A percentile compares a stretch with the other conserved stretches of the same genome.
Conservation (phyloP, 2,888 invertebrate species). For the Melanotus villosus region DNA sequence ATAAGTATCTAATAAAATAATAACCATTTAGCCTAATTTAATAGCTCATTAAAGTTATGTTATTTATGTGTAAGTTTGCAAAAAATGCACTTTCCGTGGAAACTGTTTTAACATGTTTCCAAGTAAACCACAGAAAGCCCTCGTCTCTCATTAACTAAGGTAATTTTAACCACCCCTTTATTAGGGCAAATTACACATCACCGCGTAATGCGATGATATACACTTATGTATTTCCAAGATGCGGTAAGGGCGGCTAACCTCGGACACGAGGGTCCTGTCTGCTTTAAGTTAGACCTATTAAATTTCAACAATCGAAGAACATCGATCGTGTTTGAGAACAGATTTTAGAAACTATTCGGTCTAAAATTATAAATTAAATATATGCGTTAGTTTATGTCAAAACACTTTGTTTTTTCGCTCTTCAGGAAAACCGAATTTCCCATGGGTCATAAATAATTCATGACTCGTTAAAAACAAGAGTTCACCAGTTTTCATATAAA, state of each 20-base stretch:
- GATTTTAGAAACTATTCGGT: not conserved
- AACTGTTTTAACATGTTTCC: too few relatives aligned
- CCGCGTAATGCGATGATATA: conserved; percentile 29
- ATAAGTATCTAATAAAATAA: too few relatives aligned
- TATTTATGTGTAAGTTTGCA: too few relatives aligned
- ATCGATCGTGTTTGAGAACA: not conserved
- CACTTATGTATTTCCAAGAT: conserved; percentile 21
- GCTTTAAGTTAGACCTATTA: not conserved
- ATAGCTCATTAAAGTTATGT: too few relatives aligned
- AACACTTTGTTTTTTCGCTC: conserved; percentile 24
- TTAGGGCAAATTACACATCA: conserved; percentile 29
- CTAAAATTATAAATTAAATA: conserved; percentile 16
- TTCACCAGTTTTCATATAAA: conserved; percentile 49
- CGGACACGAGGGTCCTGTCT: not conserved
- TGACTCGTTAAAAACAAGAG: conserved; percentile 53
- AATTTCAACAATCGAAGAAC: not conserved
- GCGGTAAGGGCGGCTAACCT: conserved; percentile 4
- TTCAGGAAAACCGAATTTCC: conserved; percentile 59
- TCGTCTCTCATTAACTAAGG: conserved; percentile 24
- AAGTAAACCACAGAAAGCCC: conserved; percentile 6
- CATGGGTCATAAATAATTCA: conserved; percentile 62
- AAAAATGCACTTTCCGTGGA: too few relatives aligned
- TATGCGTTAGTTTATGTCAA: conserved; percentile 31
- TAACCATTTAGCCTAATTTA: too few relatives aligned
- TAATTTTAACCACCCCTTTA: conserved; percentile 26